These are phyloP conservation scores for Dione juno DNA, from an alignment of 2,888 invertebrate species.

Conservation along the genomic window DNA sequence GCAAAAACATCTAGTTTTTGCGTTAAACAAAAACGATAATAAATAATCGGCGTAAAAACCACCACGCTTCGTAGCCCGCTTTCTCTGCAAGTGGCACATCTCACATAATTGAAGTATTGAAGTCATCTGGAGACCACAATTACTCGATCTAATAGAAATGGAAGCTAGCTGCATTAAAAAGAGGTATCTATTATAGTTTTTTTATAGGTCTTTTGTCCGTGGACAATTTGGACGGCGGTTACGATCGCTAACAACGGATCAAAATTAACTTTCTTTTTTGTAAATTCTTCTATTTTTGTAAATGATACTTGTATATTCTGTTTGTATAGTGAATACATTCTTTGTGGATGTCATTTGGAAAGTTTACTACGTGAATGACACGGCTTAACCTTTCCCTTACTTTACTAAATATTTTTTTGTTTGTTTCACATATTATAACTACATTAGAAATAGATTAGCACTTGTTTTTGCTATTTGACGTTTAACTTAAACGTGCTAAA, in stretches of 20 bases:
- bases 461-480: background rate
- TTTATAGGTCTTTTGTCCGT: constrained; percentile 10
- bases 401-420: background rate
- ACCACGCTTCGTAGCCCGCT: constrained; percentile 57
- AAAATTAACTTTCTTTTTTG: constrained; percentile 19
- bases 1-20: constrained; percentile 43
- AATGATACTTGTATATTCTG: constrained; percentile 6
- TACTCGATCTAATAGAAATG: constrained; percentile 46
- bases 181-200: constrained; percentile 34
- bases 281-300: constrained; percentile 12
- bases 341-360: constrained; percentile 9
- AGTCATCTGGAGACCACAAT: constrained; percentile 68
- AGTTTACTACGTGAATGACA: constrained; percentile 1
- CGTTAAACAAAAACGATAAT: constrained; percentile 49
- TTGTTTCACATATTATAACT: background rate
- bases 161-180: constrained; percentile 31
- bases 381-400: background rate
- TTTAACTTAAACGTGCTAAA: background rate
- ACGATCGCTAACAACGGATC: background rate
- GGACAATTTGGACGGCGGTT: constrained; percentile 24
- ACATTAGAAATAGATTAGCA: background rate
- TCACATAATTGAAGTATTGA: constrained; percentile 59
- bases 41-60: constrained; percentile 52
- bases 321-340: background rate
- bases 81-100: constrained; percentile 63